Evolutionary conservation across 2,888 invertebrate genomes (phyloP), one percentile per base, ranked within the genome.

Genomic region (Cheilosia soror): DNA sequence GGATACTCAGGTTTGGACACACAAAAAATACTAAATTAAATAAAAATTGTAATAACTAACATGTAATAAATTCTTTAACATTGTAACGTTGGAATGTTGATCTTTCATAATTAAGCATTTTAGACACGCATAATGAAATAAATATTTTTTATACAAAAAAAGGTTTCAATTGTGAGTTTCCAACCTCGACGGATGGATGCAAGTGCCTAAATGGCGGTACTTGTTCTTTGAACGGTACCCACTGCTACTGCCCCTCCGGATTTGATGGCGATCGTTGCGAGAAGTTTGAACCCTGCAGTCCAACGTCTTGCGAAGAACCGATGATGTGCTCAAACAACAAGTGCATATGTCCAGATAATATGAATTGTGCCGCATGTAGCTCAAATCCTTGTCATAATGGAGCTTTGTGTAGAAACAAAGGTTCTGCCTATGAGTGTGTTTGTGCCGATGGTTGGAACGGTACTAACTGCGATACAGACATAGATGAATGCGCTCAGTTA

Each of bases 381-480:
- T 92, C 93, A 87, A 92, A 93, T 88, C 95, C 95, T 2, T 96
- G 96, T 89, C 93, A 93, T 69, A 95, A 96, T 92, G 94, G 94
- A 25, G 96, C 95, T 49, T 93, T 93, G 69, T 96, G 96, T 90
- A 90, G 92, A 69, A 93, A 93, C 84, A 95, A 95, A 90, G 90
- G 92, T 58, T 94, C 94, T 81, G 92, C 92, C 87, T 95, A 94
- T 90, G 93, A 93, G 87, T 95, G 95, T 90, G 92, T 93, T 78
- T 95, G 95, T 90, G 90, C 93, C 20, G 91, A 93, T 40, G 95
- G 95, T 88, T 95, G 93, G 92, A 93, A 93, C 89, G 94, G 95
- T 11, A 92, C 93, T 31, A 93, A 93, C 76, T 95, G 95, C 86
- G 94, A 94, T 87, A 88, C 93, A 71, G 97, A 97, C 90, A 93